phyloP scores from a whole-genome alignment of 2,113 vertebrate species.

The Heterochromis multidens region DNA sequence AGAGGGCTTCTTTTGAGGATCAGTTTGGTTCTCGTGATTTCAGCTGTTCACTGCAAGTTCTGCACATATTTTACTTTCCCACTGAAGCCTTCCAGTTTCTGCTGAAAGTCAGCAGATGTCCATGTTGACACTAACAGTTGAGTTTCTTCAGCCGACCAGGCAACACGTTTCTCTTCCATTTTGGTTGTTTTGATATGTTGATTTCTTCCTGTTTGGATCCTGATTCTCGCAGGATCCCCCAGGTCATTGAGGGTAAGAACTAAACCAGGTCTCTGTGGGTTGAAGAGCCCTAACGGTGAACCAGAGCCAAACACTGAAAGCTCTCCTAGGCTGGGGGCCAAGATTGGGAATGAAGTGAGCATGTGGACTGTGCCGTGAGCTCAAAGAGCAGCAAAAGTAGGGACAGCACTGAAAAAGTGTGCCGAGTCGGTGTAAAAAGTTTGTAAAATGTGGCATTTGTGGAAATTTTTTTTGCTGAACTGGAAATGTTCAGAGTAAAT shows the following conservation, averaged over 20 bases:
- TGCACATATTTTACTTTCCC: background rate
- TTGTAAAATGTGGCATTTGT: background rate
- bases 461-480: background rate
- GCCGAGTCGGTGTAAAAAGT: background rate
- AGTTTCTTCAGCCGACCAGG: background rate
- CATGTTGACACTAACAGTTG: background rate
- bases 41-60: background rate
- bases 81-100: background rate
- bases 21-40: background rate
- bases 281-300: background rate
- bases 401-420: background rate
- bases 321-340: background rate
- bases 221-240: background rate
- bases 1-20: background rate
- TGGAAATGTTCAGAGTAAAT: background rate
- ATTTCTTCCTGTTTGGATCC: background rate
- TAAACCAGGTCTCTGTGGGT: background rate
- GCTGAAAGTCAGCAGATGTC: background rate
- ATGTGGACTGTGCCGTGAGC: background rate
- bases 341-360: too few species aligned
- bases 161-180: background rate
- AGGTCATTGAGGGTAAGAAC: background rate
- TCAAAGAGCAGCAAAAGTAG: background rate
- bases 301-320: background rate
- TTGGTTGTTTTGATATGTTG: background rate